A percentile compares a stretch with the other conserved stretches of the same genome.
Evolutionary conservation across 2,113 vertebrate species (phyloP).

Genomic region (Rutilus rutilus): DNA sequence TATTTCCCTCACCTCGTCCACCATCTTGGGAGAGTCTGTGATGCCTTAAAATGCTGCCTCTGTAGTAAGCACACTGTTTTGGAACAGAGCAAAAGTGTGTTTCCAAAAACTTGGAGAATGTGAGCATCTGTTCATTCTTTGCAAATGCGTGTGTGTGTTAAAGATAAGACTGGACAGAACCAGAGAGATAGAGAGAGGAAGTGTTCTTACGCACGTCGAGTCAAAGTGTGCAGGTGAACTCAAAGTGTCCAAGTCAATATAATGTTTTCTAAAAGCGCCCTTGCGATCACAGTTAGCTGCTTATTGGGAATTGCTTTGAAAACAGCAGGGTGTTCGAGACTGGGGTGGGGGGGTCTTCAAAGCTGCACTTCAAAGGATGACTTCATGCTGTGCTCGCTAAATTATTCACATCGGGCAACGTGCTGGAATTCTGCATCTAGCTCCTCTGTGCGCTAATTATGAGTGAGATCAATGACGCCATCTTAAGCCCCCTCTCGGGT

Average conservation of each 20-base stretch:
- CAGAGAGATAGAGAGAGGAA: neutral
- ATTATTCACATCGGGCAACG: slow-evolving; percentile 72
- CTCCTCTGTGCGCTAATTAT: slow-evolving; percentile 57
- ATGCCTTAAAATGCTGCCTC: neutral
- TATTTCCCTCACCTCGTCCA: neutral
- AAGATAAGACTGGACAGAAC: neutral
- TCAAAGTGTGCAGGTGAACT: slow-evolving; percentile 35
- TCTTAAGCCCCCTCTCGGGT: slow-evolving; percentile 39
- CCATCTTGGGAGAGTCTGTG: no score
- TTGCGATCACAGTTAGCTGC: slow-evolving; percentile 19
- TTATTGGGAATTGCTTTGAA: slow-evolving; percentile 24
- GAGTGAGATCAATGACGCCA: slow-evolving; percentile 62
- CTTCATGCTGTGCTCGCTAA: slow-evolving; percentile 72
- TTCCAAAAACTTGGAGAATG: neutral
- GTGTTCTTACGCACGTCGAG: slow-evolving; percentile 4
- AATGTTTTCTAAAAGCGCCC: slow-evolving; percentile 32
- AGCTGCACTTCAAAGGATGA: slow-evolving; percentile 75
- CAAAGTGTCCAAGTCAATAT: slow-evolving; percentile 31
- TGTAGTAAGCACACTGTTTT: neutral
- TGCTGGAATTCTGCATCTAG: slow-evolving; percentile 64
- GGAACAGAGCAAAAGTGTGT: neutral
- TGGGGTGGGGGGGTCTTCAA: slow-evolving; percentile 64
- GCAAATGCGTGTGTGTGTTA: neutral
- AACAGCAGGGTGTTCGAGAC: slow-evolving; percentile 30
- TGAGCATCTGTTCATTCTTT: neutral